phyloP scores from a whole-genome alignment of 92 coral and sea anemone species.

The Porites cylindrica region DNA sequence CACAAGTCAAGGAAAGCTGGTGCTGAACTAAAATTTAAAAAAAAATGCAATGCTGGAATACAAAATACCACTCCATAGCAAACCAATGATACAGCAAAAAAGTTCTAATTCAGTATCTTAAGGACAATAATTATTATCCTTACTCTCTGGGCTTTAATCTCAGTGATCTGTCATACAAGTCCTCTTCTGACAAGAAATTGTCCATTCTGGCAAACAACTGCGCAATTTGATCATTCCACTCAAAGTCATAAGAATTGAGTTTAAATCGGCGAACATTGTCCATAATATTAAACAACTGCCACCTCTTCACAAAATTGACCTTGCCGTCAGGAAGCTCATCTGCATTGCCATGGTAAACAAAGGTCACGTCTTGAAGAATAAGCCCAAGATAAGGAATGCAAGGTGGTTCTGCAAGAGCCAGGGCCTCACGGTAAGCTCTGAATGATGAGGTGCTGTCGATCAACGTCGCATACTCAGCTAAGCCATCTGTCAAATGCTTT shows the following conservation, averaged over 20 bases:
- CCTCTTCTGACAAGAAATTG: constrained; percentile 94
- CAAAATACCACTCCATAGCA: not conserved
- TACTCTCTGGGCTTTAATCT: constrained; percentile 85
- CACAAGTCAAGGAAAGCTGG: not conserved
- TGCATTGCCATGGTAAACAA: constrained; percentile 94
- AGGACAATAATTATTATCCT: not conserved
- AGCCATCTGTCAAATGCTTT: constrained; percentile 81
- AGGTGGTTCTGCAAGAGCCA: constrained; percentile 86
- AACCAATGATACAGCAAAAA: not conserved
- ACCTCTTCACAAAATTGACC: constrained; percentile 97
- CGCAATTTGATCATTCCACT: constrained; percentile 83
- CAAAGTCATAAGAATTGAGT: constrained; percentile 89
- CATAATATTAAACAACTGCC: constrained; percentile 97
- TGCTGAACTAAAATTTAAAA: not conserved
- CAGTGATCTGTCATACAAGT: constrained; percentile 89
- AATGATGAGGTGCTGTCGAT: constrained; percentile 98
- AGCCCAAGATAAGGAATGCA: constrained; percentile 98
- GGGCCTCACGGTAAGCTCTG: constrained; percentile 91
- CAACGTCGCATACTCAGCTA: constrained; percentile 90
- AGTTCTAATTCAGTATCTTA: not conserved
- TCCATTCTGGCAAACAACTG: constrained; percentile 91
- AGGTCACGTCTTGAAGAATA: constrained; percentile 98
- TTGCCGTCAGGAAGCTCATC: constrained; percentile 99
- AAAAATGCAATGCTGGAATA: not conserved
- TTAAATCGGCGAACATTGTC: constrained; percentile 93